A percentile compares a stretch with the other conserved stretches of the same genome.
phyloP scores from a whole-genome alignment of 2,113 vertebrate genomes.

The Aramus guarauna region DNA sequence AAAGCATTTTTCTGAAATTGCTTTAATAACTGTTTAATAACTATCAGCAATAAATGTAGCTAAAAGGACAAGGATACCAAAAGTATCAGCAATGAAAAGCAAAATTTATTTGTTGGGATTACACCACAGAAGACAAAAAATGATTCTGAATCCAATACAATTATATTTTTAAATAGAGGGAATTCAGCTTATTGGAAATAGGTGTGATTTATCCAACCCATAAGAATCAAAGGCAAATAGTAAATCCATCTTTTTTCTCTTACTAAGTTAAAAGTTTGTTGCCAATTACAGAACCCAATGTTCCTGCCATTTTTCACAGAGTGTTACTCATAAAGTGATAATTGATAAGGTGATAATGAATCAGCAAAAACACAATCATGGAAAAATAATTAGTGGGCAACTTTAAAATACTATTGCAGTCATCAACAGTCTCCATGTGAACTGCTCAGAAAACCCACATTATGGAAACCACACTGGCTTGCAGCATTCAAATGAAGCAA shows the following conservation, averaged over 20 bases:
- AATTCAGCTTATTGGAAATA: not conserved
- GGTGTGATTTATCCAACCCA: not conserved
- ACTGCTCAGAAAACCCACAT: not conserved
- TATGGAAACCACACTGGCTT: not conserved
- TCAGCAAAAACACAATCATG: not conserved
- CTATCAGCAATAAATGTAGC: not conserved
- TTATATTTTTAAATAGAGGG: not conserved
- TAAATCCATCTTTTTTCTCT: not conserved
- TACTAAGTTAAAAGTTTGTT: not conserved
- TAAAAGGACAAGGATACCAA: not conserved
- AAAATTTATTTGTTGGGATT: not conserved
- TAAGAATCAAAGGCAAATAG: not conserved
- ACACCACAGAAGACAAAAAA: not conserved
- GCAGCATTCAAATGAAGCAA: not conserved
- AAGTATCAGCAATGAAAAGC: not conserved
- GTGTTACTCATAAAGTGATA: not conserved
- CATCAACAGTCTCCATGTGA: not conserved
- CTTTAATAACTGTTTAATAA: not conserved
- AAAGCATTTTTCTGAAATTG: not conserved
- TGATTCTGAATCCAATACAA: not conserved
- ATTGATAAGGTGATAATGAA: not conserved
- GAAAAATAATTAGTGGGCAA: not conserved
- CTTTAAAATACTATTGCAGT: not conserved
- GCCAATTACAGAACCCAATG: not conserved
- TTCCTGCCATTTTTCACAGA: not conserved